phyloP scores from a whole-genome alignment of 92 coral and sea anemone species.

The Bergia puertoricense region DNA sequence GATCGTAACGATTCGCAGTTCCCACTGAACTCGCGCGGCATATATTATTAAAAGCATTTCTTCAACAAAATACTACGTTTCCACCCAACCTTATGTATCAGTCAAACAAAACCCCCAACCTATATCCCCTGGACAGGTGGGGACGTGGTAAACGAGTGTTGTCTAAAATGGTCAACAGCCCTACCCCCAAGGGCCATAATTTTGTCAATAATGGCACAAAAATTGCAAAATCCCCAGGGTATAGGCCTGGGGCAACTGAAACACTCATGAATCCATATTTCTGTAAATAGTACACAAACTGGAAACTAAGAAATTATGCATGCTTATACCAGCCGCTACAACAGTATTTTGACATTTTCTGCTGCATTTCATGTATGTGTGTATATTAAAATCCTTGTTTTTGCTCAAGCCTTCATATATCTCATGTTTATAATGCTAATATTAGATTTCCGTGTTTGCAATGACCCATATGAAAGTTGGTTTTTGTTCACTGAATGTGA shows the following conservation, averaged over 20 bases:
- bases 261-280: conserved; percentile 21
- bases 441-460: too few species aligned
- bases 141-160: conserved; percentile 3
- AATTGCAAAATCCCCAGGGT: background rate
- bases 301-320: conserved; percentile 27
- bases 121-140: conserved; percentile 17
- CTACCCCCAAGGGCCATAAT: conserved; percentile 25
- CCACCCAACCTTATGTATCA: conserved; percentile 16
- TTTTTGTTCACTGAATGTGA: too few species aligned
- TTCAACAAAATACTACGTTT: conserved; percentile 20
- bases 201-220: conserved; percentile 12
- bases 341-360: conserved; percentile 8
- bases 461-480: too few species aligned
- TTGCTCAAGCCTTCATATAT: conserved; percentile 23
- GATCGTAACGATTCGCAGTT: conserved; percentile 8
- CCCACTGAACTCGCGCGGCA: conserved; percentile 5
- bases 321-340: conserved; percentile 20
- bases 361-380: conserved; percentile 21
- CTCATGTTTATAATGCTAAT: background rate
- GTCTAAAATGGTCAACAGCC: conserved; percentile 22
- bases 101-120: background rate
- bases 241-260: background rate
- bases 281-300: conserved; percentile 25
- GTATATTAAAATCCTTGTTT: conserved; percentile 13
- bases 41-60: conserved; percentile 1